A percentile compares a stretch with the other conserved stretches of the same genome.
Conservation (phyloP, 2,113 vertebrate species). For the Tyto alba region DNA sequence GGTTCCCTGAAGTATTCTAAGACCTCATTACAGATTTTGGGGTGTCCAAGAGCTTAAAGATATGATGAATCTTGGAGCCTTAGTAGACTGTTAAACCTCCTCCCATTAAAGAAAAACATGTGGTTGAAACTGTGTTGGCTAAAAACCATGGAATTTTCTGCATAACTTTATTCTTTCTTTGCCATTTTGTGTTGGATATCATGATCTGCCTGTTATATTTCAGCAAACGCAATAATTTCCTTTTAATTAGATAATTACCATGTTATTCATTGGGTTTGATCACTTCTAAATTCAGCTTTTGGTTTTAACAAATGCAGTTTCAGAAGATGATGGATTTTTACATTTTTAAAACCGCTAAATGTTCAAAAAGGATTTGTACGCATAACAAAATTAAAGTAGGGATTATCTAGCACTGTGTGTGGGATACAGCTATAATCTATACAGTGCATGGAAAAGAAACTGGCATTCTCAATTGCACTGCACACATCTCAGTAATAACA, state of each 20-base stretch:
- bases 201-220: slow-evolving; percentile 47
- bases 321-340: slow-evolving; percentile 63
- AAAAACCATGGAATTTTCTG: slow-evolving; percentile 56
- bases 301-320: slow-evolving; percentile 59
- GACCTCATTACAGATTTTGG: slow-evolving; percentile 13
- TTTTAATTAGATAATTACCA: slow-evolving; percentile 63
- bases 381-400: slow-evolving; percentile 74
- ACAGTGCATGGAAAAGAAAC: slow-evolving; percentile 70
- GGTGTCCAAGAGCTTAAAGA: slow-evolving; percentile 19
- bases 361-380: slow-evolving; percentile 69
- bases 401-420: slow-evolving; percentile 78
- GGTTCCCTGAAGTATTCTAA: neutral
- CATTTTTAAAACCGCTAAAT: slow-evolving; percentile 63
- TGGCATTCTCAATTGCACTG: slow-evolving; percentile 69
- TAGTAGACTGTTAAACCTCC: slow-evolving; percentile 33
- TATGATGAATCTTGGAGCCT: slow-evolving; percentile 31
- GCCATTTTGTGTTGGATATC: slow-evolving; percentile 46
- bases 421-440: slow-evolving; percentile 73
- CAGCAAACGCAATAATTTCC: slow-evolving; percentile 47
- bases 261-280: slow-evolving; percentile 59
- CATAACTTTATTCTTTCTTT: slow-evolving; percentile 52
- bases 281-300: slow-evolving; percentile 65
- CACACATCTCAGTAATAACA: slow-evolving; percentile 80
- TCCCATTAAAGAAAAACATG: slow-evolving; percentile 55
- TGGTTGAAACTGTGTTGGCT: slow-evolving; percentile 48